phyloP scores from a whole-genome alignment of 2,113 vertebrate genomes.

The Tympanuchus pallidicinctus region DNA sequence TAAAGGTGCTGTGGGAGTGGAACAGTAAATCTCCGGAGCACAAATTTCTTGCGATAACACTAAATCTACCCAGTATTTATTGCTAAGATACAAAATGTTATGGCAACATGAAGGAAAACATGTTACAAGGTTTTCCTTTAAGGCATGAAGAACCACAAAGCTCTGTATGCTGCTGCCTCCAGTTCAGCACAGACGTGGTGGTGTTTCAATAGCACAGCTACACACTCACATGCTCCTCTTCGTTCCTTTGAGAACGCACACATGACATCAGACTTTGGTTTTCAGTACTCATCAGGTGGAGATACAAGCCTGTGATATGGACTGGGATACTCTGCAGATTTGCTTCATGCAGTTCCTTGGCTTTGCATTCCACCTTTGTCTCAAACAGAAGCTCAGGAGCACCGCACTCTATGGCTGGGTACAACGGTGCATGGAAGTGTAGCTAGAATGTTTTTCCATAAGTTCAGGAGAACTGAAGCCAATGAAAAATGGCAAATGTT shows the following conservation, averaged over 20 bases:
- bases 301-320: not conserved
- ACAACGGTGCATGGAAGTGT: not conserved
- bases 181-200: not conserved
- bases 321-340: not conserved
- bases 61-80: conserved; percentile 53
- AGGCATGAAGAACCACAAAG: not conserved
- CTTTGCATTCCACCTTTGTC: not conserved
- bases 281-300: not conserved
- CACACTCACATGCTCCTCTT: not conserved
- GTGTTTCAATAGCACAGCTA: not conserved
- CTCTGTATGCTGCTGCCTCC: not conserved
- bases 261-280: not conserved
- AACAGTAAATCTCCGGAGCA: conserved; percentile 50
- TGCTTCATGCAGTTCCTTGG: not conserved
- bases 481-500: not conserved
- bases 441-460: not conserved
- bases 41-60: conserved; percentile 58
- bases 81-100: conserved; percentile 63
- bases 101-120: conserved; percentile 68
- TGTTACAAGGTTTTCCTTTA: conserved; percentile 52
- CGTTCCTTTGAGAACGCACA: not conserved
- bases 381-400: not conserved
- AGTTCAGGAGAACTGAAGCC: not conserved
- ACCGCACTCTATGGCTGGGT: rapidly evolving
- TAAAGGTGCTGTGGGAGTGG: conserved; percentile 44